Conservation (phyloP, 2,113 vertebrate genomes). For the Fregata magnificens region DNA sequence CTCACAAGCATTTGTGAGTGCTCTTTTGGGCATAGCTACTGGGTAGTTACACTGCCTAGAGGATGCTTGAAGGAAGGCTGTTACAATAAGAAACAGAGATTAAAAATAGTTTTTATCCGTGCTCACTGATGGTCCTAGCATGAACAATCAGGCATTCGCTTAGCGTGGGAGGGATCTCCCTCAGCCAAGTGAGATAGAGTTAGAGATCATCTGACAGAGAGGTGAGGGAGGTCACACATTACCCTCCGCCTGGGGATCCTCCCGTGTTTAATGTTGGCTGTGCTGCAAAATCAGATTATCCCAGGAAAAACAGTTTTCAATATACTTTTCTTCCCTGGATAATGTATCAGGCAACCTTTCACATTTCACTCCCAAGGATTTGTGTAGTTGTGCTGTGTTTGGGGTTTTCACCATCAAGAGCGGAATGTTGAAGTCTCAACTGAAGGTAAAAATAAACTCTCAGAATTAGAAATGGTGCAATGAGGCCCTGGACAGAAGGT, state of each 20-base stretch:
- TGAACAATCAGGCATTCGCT: background rate
- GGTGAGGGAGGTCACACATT: conserved; percentile 1
- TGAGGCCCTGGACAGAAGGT: background rate
- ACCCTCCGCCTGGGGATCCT: background rate
- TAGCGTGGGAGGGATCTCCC: conserved; percentile 17
- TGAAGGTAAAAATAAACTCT: background rate
- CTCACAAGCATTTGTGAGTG: background rate
- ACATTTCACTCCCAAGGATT: background rate
- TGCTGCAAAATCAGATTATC: conserved; percentile 31
- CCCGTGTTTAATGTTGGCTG: background rate
- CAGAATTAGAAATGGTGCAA: background rate
- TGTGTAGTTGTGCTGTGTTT: background rate
- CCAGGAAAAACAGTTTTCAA: background rate
- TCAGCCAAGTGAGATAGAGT: background rate
- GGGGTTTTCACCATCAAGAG: background rate
- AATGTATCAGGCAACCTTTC: background rate
- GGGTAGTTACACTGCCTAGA: background rate
- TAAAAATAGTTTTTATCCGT: background rate
- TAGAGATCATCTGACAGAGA: background rate
- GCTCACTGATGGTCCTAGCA: background rate
- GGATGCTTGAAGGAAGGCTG: background rate
- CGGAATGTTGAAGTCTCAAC: background rate
- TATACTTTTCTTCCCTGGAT: background rate
- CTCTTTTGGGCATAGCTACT: background rate
- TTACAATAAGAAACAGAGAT: background rate